Conservation (phyloP, 1,140 invertebrate species). For the Trichogramma pretiosum region DNA sequence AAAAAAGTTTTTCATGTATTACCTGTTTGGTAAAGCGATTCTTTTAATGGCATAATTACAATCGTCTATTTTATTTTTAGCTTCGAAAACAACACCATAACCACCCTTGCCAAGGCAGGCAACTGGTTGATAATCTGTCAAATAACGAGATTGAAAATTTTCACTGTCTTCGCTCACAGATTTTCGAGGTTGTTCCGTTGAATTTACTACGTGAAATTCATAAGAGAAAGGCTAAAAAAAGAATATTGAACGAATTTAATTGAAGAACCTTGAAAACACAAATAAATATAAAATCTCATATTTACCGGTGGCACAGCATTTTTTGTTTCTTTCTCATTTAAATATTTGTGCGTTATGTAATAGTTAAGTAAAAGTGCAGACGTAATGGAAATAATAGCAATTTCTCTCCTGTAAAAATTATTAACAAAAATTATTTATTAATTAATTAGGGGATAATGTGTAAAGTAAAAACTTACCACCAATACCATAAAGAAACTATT, state of each 20-base stretch:
- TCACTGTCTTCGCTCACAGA: conserved; percentile 22
- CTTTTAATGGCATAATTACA: conserved; percentile 92
- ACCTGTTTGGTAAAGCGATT: conserved; percentile 80
- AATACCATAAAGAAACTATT: conserved; percentile 67
- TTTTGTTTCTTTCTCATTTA: conserved; percentile 15
- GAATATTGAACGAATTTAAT: background rate
- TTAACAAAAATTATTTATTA: background rate
- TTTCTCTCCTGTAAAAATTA: conserved; percentile 56
- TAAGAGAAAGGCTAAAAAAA: conserved; percentile 30
- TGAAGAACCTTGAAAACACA: conserved; percentile 2
- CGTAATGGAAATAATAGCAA: conserved; percentile 57
- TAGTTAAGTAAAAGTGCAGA: conserved; percentile 56
- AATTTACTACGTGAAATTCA: conserved; percentile 39
- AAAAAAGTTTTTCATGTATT: conserved; percentile 16
- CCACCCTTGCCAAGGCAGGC: conserved; percentile 85
- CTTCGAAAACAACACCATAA: conserved; percentile 95
- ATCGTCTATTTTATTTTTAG: conserved; percentile 89
- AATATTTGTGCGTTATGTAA: conserved; percentile 46
- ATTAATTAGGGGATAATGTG: background rate
- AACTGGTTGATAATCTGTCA: conserved; percentile 78
- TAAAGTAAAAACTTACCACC: conserved; percentile 52
- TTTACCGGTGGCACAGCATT: conserved; percentile 29
- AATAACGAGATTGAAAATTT: conserved; percentile 63
- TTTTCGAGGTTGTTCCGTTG: conserved; percentile 23
- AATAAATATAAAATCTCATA: conserved; percentile 15